Evolutionary conservation across 1,140 invertebrate genomes (phyloP).

Genomic region (Diorhabda sublineata): DNA sequence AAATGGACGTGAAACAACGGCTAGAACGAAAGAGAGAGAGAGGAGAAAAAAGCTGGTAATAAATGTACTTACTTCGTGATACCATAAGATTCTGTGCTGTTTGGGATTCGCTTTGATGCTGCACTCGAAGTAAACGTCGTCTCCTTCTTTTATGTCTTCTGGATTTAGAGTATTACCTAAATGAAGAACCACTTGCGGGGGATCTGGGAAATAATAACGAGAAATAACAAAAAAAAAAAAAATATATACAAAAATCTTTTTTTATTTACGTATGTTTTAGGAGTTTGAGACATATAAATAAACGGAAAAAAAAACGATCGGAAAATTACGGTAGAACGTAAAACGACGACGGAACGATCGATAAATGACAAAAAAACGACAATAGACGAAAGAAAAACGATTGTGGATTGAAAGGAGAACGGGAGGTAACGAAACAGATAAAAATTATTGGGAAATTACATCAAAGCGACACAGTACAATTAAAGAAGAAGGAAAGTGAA

Average conservation of each 20-base stretch:
- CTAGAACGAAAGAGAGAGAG: not conserved
- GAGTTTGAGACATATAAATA: too few relatives aligned
- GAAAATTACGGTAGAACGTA: too few relatives aligned
- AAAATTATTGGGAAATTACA: too few relatives aligned
- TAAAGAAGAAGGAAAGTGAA: too few relatives aligned
- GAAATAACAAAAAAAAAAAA: not conserved
- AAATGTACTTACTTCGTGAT: slow-evolving; percentile 71
- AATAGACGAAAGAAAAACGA: too few relatives aligned
- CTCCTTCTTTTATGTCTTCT: slow-evolving; percentile 83
- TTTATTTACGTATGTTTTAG: too few relatives aligned
- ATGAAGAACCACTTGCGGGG: slow-evolving; percentile 75
- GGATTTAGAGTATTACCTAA: slow-evolving; percentile 81
- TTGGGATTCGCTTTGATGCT: slow-evolving; percentile 80
- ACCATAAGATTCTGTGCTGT: slow-evolving; percentile 80
- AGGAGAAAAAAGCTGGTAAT: not conserved
- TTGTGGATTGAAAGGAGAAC: too few relatives aligned
- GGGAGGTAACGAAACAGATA: too few relatives aligned
- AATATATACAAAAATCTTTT: not conserved
- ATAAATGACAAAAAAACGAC: too few relatives aligned
- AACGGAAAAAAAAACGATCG: too few relatives aligned
- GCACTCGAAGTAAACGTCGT: slow-evolving; percentile 91
- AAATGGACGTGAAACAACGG: not conserved
- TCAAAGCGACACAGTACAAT: too few relatives aligned
- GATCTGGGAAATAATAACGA: slow-evolving; percentile 60
- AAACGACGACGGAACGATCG: too few relatives aligned